A percentile compares a stretch with the other conserved stretches of the same genome.
phyloP scores from a whole-genome alignment of 1,140 invertebrate genomes.

The Ips nitidus region DNA sequence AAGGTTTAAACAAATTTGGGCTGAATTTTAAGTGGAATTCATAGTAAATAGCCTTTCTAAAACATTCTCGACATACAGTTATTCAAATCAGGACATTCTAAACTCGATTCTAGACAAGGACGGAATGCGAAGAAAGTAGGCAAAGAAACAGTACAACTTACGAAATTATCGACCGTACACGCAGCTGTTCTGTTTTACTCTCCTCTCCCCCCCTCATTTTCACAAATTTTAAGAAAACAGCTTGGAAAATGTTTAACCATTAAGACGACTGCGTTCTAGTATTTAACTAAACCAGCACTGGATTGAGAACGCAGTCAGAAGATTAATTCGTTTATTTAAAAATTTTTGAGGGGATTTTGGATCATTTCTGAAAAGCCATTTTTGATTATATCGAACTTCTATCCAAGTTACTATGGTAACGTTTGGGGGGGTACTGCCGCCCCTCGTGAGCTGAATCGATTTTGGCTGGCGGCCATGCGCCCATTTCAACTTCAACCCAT shows the following conservation, averaged over 20 bases:
- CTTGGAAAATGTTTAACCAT: too few relatives aligned
- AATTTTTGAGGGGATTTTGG: not conserved
- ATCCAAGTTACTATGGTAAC: constrained; percentile 1
- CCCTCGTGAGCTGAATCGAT: constrained; percentile 12
- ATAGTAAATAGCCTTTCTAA: not conserved
- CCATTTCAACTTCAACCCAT: not conserved
- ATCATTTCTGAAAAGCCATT: not conserved
- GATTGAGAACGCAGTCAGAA: too few relatives aligned
- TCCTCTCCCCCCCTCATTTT: too few relatives aligned
- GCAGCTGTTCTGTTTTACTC: too few relatives aligned
- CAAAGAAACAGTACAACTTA: not conserved
- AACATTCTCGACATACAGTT: not conserved
- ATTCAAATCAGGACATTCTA: not conserved
- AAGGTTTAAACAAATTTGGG: too few relatives aligned
- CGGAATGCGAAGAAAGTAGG: not conserved
- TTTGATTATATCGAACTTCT: not conserved
- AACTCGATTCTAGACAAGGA: not conserved
- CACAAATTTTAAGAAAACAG: too few relatives aligned
- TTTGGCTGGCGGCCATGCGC: constrained; percentile 15
- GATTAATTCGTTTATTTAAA: not conserved
- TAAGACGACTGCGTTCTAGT: too few relatives aligned
- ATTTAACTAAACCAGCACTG: too few relatives aligned
- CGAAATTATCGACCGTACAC: too few relatives aligned
- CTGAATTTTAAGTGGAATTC: too few relatives aligned
- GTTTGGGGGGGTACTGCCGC: constrained; percentile 4